Evolutionary conservation across 2,888 invertebrate species (phyloP), one percentile per base, ranked within the genome.

Genomic region (Ennomos erosarius): DNA sequence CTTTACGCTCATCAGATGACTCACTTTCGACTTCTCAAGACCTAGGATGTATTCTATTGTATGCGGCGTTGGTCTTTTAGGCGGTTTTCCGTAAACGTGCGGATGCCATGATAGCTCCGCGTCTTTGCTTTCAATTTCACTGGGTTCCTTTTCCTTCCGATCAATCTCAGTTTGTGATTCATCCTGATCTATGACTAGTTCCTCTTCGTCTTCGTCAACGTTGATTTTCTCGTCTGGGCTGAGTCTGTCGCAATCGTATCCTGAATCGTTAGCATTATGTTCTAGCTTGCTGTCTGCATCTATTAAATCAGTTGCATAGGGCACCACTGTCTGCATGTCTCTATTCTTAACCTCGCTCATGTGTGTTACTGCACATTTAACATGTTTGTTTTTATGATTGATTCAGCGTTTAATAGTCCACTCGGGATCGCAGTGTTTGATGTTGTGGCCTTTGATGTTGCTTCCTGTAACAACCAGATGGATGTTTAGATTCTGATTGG

Each of bases 31-130:
- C 35, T 53, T 54, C 34, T 82, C 80, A 74, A 95, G 88, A 16
- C 97, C 97, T 72, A 98, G 92, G 69, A 98, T 98, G 81, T 98
- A 96, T 67, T 96, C 96, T 78, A 98, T 98, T 40, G 95, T 94
- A 85, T 98, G 97, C 5, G 98, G 96, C 1, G 98, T 98, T 1
- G 97, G 97, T 55, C 94, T 94, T 71, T 95, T 95, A 9, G 97
- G 97, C 10, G 97, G 95, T 72, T 95, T 95, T 2, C 95, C 96
- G 82, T 98, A 98, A 16, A 98, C 96, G 84, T 98, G 98, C 37
- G 97, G 96, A 89, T 98, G 98, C 98, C 98, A 98, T 39, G 96
- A 88, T 1, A 80, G 85, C 67, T 87, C 88, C 1, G 64, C 82
- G 13, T 81, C 78, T 66, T 71, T 78, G 63, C 74, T 81, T 46